Evolutionary conservation across 2,113 vertebrate genomes (phyloP).

Genomic region (Pelusios castaneus): DNA sequence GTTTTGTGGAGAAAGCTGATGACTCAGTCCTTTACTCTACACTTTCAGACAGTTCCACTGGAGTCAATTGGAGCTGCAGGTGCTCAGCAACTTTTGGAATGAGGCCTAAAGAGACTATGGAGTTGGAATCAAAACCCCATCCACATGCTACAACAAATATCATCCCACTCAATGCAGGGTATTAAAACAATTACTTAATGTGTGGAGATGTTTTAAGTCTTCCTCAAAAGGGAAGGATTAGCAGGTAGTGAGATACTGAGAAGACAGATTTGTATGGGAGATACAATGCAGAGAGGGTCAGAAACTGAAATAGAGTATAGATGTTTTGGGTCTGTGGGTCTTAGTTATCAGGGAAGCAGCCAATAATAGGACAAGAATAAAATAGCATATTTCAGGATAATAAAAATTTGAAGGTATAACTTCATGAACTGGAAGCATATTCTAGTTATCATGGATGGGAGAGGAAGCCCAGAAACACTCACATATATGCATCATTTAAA

Average conservation of each 20-base stretch:
- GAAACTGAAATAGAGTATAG: accelerated
- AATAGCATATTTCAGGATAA: background rate
- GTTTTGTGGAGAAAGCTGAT: background rate
- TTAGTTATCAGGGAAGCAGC: background rate
- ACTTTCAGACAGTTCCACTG: background rate
- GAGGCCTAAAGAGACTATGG: background rate
- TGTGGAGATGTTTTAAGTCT: background rate
- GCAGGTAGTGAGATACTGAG: background rate
- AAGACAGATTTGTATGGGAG: accelerated
- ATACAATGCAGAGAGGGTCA: background rate
- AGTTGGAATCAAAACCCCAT: background rate
- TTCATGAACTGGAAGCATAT: background rate
- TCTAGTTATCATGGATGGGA: accelerated
- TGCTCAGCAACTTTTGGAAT: background rate
- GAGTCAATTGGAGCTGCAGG: background rate
- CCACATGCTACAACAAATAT: background rate
- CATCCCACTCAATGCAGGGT: background rate
- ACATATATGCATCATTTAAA: background rate
- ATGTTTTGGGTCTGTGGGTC: background rate
- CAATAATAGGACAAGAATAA: background rate
- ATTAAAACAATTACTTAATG: background rate
- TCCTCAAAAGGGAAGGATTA: background rate
- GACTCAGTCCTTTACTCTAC: background rate
- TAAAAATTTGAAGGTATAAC: background rate
- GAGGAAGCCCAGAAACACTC: background rate